Evolutionary conservation across 2,888 invertebrate species (phyloP).

Genomic region (Parnassius apollo): DNA sequence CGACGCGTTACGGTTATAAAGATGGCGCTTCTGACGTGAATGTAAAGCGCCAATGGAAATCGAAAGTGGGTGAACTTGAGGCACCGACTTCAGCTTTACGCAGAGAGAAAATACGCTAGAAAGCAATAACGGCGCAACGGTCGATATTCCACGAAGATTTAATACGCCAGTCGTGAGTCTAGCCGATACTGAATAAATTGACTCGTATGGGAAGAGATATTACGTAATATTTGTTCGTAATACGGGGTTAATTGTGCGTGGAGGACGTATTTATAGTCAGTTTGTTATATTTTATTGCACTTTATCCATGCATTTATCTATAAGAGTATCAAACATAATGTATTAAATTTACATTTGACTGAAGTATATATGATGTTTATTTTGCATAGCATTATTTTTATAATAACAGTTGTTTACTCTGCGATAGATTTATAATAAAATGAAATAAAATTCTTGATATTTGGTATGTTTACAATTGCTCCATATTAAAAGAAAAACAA

Average conservation of each 20-base stretch:
- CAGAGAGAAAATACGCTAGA: slow-evolving; percentile 7
- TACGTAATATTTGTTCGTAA: slow-evolving; percentile 2
- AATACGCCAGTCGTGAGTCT: slow-evolving; percentile 2
- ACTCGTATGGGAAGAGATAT: neutral
- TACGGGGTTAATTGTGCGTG: neutral
- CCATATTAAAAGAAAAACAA: no score
- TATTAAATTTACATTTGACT: no score
- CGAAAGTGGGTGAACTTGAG: slow-evolving; percentile 39
- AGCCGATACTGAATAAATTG: slow-evolving; percentile 12
- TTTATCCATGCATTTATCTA: neutral
- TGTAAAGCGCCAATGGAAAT: slow-evolving; percentile 43
- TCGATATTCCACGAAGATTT: neutral
- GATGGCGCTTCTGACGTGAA: slow-evolving; percentile 45
- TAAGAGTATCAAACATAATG: no score
- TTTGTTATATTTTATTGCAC: neutral
- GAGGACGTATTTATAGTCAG: neutral
- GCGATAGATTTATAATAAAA: no score
- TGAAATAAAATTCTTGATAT: no score
- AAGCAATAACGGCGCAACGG: slow-evolving; percentile 10
- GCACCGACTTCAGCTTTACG: neutral
- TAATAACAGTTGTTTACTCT: no score
- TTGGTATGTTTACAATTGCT: no score
- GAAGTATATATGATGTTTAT: no score
- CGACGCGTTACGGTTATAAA: slow-evolving; percentile 46
- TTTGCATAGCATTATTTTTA: no score